These are phyloP conservation scores for Ctena decussata DNA, from an alignment of 2,888 invertebrate genomes.

Conservation along the genomic window DNA sequence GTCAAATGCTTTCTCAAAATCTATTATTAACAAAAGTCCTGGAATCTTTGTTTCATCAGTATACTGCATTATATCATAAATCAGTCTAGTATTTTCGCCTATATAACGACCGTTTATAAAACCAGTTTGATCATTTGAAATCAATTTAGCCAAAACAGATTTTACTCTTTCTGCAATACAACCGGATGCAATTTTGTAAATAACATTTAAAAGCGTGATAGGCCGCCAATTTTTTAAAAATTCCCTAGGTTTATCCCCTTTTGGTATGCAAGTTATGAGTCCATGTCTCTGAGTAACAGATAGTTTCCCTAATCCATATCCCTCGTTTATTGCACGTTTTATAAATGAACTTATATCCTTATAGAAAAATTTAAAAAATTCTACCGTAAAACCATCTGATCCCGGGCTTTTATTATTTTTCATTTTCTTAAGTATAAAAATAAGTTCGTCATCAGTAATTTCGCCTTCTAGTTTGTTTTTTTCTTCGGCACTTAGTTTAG, in stretches of 20 bases:
- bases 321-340: neutral
- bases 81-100: conserved; percentile 5
- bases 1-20: conserved; percentile 13
- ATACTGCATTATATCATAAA: conserved; percentile 6
- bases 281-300: too few relatives aligned
- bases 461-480: neutral
- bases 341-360: neutral
- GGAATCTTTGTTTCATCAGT: neutral
- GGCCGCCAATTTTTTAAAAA: conserved; percentile 25
- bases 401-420: neutral
- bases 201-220: conserved; percentile 19
- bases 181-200: conserved; percentile 19
- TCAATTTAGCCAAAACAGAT: neutral
- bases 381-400: neutral
- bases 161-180: conserved; percentile 5
- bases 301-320: neutral
- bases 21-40: conserved; percentile 9
- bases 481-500: neutral
- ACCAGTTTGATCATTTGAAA: conserved; percentile 18
- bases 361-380: neutral
- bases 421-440: neutral
- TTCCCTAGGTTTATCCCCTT: neutral
- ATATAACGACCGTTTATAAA: neutral
- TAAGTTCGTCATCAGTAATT: neutral
- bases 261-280: neutral